Evolutionary conservation across 2,888 invertebrate genomes (phyloP), one percentile per base, ranked within the genome.

Genomic region (Agrochola lota): DNA sequence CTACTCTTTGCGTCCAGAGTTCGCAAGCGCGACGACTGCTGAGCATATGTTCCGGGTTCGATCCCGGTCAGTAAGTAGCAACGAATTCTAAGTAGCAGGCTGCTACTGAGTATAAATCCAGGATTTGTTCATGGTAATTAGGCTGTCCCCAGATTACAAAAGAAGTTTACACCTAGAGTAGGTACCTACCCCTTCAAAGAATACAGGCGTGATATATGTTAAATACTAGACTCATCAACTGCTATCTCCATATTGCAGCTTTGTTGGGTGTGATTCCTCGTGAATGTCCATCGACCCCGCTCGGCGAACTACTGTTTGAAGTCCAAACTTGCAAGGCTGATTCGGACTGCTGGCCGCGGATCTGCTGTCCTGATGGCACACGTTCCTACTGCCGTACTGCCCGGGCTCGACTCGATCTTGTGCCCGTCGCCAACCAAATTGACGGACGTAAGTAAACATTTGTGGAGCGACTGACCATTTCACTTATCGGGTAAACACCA

Each of bases 321-420:
- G 97, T 98, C 26, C 97, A 98, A 91, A 97, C 97, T 77, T 98
- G 98, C 90, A 95, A 96, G 86, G 95, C 95, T 0, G 98, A 98
- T 90, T 94, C 96, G 26, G 98, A 98, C 89, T 98, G 98, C 93
- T 97, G 98, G 97, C 98, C 98, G 23, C 96, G 98, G 46, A 97
- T 98, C 77, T 98, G 98, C 92, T 98, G 98, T 86, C 98, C 98
- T 0, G 98, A 98, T 91, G 97, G 97, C 85, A 94, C 94, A 4
- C 97, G 97, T 71, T 97, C 97, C 85, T 98, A 98, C 92, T 98
- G 98, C 91, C 97, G 98, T 85, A 98, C 98, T 8, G 97, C 98
- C 6, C 96, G 97, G 70, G 98, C 98, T 7, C 95, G 98, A 70
- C 96, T 98, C 80, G 97, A 98, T 83, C 96, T 97, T 63, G 97